phyloP scores from a whole-genome alignment of 2,888 invertebrate species.

The Rhagium mordax region DNA sequence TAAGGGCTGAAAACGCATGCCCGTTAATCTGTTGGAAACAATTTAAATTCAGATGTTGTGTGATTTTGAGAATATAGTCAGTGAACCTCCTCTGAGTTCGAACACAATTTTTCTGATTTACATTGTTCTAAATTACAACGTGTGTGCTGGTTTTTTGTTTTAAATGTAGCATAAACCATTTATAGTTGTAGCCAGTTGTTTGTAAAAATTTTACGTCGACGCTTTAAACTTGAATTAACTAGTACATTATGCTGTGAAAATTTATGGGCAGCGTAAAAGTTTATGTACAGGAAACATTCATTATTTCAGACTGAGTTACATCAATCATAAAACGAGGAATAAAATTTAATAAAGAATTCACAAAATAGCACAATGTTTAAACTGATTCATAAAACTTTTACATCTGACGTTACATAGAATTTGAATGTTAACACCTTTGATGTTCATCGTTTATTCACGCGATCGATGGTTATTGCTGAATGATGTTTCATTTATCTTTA shows the following conservation, averaged over 20 bases:
- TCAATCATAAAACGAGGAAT: conserved; percentile 32
- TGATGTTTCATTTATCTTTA: background rate
- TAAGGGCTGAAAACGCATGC: too few species aligned
- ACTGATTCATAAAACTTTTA: conserved; percentile 13
- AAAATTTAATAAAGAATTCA: conserved; percentile 26
- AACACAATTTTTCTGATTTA: too few species aligned
- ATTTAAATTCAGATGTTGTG: too few species aligned
- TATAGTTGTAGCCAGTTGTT: background rate
- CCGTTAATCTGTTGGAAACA: too few species aligned
- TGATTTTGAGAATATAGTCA: too few species aligned
- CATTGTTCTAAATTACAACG: too few species aligned
- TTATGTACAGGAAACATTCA: conserved; percentile 31
- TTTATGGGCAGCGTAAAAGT: conserved; percentile 24
- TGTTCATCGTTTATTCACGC: background rate
- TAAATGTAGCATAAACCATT: background rate
- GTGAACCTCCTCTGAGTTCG: too few species aligned
- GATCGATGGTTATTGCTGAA: conserved; percentile 1
- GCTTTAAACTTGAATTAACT: conserved; percentile 14
- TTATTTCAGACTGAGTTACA: conserved; percentile 28
- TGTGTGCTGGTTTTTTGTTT: background rate
- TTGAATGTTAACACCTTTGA: conserved; percentile 1
- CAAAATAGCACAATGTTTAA: conserved; percentile 29
- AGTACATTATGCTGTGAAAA: conserved; percentile 24
- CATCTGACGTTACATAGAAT: background rate
- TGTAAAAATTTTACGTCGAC: conserved; percentile 13